Conservation (phyloP, 2,797 vertebrate genomes). For the Glyptemys insculpta region DNA sequence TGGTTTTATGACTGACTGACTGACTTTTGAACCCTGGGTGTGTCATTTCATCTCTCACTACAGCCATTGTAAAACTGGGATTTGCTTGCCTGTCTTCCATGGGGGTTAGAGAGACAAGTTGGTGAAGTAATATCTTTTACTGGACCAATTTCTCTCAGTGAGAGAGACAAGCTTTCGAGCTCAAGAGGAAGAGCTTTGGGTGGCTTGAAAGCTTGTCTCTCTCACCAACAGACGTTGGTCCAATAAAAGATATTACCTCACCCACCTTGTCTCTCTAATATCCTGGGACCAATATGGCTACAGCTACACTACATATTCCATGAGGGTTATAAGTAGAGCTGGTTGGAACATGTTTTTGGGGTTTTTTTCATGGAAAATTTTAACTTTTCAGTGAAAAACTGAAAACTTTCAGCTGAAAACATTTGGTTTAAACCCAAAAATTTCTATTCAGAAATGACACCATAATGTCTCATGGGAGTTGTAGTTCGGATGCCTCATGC, state of each 20-base stretch:
- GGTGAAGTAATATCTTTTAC: not conserved
- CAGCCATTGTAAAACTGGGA: slow-evolving; percentile 32
- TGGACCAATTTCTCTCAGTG: not conserved
- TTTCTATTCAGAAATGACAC: not conserved
- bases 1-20: slow-evolving; percentile 37
- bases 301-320: too few relatives aligned
- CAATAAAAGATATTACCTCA: too few relatives aligned
- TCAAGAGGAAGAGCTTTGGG: too few relatives aligned
- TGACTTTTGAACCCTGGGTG: slow-evolving; percentile 6
- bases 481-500: not conserved
- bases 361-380: not conserved
- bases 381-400: slow-evolving; percentile 30
- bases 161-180: too few relatives aligned
- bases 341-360: not conserved
- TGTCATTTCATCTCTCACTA: slow-evolving; percentile 17
- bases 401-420: not conserved
- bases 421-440: not conserved
- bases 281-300: too few relatives aligned
- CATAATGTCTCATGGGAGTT: not conserved
- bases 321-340: not conserved
- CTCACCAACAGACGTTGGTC: not conserved
- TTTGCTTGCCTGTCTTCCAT: slow-evolving; percentile 13
- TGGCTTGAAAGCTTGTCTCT: not conserved
- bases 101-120: not conserved
- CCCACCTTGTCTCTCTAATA: too few relatives aligned